A percentile compares a stretch with the other conserved stretches of the same genome.
These are phyloP conservation scores for Odobenus rosmarus DNA, from an alignment of 2,113 vertebrate genomes.

Conservation along the genomic window DNA sequence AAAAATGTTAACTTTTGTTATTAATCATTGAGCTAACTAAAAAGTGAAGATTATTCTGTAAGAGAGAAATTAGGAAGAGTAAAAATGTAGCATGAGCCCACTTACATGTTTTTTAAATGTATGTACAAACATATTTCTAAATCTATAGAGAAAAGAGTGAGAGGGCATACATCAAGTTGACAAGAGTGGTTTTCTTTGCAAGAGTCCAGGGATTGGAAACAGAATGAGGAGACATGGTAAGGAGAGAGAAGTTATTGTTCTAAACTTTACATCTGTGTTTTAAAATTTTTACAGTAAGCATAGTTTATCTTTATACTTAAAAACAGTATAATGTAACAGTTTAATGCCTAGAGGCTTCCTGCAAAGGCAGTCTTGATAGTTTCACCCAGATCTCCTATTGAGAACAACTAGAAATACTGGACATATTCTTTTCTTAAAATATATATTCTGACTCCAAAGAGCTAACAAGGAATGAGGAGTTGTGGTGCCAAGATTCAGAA, in stretches of 20 bases:
- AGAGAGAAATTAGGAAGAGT: not conserved
- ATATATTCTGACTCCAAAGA: not conserved
- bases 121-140: not conserved
- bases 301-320: not conserved
- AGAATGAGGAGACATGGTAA: not conserved
- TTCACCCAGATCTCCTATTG: not conserved
- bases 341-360: not conserved
- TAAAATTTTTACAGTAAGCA: not conserved
- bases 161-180: not conserved
- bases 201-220: not conserved
- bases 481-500: not conserved
- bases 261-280: not conserved
- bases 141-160: not conserved
- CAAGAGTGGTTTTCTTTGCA: not conserved
- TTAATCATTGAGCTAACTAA: not conserved
- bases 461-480: not conserved
- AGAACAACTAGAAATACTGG: not conserved
- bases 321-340: not conserved
- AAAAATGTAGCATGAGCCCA: not conserved
- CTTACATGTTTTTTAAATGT: not conserved
- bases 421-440: not conserved
- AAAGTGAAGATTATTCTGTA: not conserved
- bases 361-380: not conserved
- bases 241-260: not conserved
- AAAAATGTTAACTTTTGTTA: constrained; percentile 7